Conservation (phyloP, 2,888 invertebrate genomes). For the Ichneumoninae sp. region DNA sequence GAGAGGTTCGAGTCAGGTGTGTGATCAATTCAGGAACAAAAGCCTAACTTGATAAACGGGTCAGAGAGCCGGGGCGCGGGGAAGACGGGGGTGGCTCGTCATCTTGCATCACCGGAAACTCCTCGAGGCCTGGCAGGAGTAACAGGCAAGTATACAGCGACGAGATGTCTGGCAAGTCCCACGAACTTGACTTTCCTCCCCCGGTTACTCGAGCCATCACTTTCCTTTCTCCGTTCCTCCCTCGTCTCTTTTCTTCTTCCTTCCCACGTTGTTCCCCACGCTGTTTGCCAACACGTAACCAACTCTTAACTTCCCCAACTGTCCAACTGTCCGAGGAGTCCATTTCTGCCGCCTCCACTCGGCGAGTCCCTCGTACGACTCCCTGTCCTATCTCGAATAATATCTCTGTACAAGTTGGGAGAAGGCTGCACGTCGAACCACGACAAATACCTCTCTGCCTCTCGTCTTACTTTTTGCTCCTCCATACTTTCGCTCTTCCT, state of each 20-base stretch:
- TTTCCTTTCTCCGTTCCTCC: conserved; percentile 24
- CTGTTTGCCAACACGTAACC: conserved; percentile 60
- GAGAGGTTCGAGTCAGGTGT: conserved; percentile 9
- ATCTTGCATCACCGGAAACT: conserved; percentile 38
- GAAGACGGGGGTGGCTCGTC: conserved; percentile 36
- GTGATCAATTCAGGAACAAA: conserved; percentile 73
- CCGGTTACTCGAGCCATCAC: conserved; percentile 32
- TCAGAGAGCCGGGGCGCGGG: conserved; percentile 49
- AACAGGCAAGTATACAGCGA: conserved; percentile 16
- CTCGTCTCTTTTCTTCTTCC: conserved; percentile 48
- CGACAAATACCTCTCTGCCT: conserved; percentile 34
- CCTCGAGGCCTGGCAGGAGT: neutral
- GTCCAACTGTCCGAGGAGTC: conserved; percentile 78
- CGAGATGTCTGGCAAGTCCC: conserved; percentile 54
- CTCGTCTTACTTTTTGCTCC: conserved; percentile 19
- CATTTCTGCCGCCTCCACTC: conserved; percentile 68
- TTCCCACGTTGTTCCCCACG: conserved; percentile 45
- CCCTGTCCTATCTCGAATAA: conserved; percentile 74
- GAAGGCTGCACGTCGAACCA: conserved; percentile 43
- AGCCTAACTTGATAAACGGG: conserved; percentile 78
- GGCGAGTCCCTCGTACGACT: conserved; percentile 23
- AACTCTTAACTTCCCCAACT: conserved; percentile 73
- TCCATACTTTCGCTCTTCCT: neutral
- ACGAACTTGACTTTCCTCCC: conserved; percentile 37
- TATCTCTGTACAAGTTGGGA: conserved; percentile 69